Percentiles rank a stretch among this genome's conserved stretches.
Conservation (phyloP, 2,888 invertebrate species). For the Leistus spinibarbis region DNA sequence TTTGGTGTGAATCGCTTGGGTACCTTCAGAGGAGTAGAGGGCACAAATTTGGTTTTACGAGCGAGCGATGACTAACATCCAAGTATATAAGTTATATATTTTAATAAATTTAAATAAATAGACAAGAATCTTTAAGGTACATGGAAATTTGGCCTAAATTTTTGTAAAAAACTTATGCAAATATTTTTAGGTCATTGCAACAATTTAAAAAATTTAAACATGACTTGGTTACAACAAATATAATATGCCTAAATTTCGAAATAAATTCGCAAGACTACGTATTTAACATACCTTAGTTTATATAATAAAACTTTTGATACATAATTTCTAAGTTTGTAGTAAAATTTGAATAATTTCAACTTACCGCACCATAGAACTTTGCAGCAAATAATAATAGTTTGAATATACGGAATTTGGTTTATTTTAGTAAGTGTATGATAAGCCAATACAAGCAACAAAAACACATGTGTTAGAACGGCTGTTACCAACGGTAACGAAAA, state of each 20-base stretch:
- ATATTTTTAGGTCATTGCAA: not conserved
- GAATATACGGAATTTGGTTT: not conserved
- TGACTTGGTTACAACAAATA: too few species aligned
- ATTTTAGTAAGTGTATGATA: not conserved
- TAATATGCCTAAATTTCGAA: not conserved
- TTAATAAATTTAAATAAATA: not conserved
- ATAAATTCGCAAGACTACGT: too few species aligned
- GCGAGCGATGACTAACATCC: too few species aligned
- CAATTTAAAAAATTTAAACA: too few species aligned
- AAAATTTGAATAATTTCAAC: not conserved
- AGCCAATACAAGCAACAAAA: not conserved
- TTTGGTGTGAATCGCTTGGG: too few species aligned
- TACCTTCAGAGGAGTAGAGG: too few species aligned
- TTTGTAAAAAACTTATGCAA: not conserved
- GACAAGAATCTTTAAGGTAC: not conserved
- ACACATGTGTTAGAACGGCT: not conserved
- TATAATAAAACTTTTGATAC: not conserved
- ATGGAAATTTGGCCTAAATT: not conserved
- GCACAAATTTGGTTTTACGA: too few species aligned
- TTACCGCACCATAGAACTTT: slow-evolving; percentile 1
- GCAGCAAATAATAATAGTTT: not conserved
- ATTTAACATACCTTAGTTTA: too few species aligned
- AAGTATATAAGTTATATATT: too few species aligned
- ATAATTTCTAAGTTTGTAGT: not conserved
- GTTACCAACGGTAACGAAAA: not conserved